A percentile compares a stretch with the other conserved stretches of the same genome.
Evolutionary conservation across 2,888 invertebrate genomes (phyloP).

Genomic region (Blastobasis adustella): DNA sequence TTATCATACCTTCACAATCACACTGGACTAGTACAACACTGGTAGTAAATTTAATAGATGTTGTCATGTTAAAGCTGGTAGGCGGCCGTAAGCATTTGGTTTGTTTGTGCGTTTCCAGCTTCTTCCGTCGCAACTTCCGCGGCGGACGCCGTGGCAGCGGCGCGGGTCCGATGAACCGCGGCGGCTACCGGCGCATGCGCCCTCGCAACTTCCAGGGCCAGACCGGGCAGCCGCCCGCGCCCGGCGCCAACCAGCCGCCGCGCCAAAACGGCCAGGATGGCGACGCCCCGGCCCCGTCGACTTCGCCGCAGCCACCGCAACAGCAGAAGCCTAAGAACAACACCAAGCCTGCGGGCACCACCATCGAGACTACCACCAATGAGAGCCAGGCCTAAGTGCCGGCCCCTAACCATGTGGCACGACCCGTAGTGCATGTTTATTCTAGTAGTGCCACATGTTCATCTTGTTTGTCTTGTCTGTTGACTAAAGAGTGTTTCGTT

Average conservation of each 20-base stretch:
- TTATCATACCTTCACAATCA: too few species aligned
- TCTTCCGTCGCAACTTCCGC: conserved; percentile 85
- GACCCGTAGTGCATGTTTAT: conserved; percentile 51
- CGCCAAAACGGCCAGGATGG: conserved; percentile 51
- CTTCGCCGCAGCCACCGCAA: conserved; percentile 36
- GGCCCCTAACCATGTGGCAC: conserved; percentile 38
- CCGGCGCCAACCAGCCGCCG: conserved; percentile 21
- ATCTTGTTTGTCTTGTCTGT: conserved; percentile 44
- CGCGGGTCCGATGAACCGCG: conserved; percentile 57
- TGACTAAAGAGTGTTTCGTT: conserved; percentile 53
- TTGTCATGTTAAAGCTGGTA: too few species aligned
- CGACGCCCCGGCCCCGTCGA: conserved; percentile 35
- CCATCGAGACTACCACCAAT: conserved; percentile 63
- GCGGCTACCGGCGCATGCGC: conserved; percentile 56
- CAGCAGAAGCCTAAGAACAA: conserved; percentile 48
- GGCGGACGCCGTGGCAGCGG: conserved; percentile 76
- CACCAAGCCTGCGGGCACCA: conserved; percentile 49
- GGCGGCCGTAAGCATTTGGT: too few species aligned
- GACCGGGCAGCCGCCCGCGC: conserved; percentile 18
- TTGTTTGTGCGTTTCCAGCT: conserved; percentile 46
- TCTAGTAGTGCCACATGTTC: conserved; percentile 50
- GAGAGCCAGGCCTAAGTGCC: conserved; percentile 67
- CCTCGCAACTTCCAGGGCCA: conserved; percentile 50
- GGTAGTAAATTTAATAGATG: too few species aligned
- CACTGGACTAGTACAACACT: too few species aligned